Base-by-base conservation (phyloP, 2,888 invertebrate species). In the Spisula solida region DNA sequence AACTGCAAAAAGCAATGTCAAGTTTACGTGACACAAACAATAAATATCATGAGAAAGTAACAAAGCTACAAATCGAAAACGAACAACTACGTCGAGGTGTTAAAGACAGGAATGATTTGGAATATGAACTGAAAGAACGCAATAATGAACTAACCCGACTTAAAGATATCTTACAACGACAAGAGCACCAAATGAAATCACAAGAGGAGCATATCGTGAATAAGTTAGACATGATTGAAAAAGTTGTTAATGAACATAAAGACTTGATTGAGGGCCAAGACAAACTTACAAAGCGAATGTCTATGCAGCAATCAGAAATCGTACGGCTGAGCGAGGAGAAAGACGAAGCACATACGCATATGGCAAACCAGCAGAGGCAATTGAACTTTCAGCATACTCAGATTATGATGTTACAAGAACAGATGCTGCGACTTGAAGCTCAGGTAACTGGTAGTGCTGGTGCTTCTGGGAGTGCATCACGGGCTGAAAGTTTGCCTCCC, bases 1-100 rank as follows among this genome's bases (percentile, higher is more conserved):
- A 94, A 70, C 84, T 94, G 29, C 94, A 94, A 82, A 94, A 94
- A 66, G 93, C 93, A n/a, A 93, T 94, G 93, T 90, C 92, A 10
- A 93, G 87, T 66, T 78, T 94, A 55, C 86, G 93, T 31, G 94
- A 94, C 51, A 93, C 94, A 29, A 94, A 94, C 75, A 94, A 93
- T 82, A 93, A 92, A 82, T 94, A 92, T 51, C 92, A 92, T n/a
- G 93, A 94, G 89, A 93, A 93, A 81, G 93, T 94, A 2, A 93
- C 93, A 29, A 93, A 93, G 81, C 86, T 94, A 51, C 94, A 94
- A 89, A 93, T 94, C 55, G 94, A 94, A 89, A 94, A 93, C 55
- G 93, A 93, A 82, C 92, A 93, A 41, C 79, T 94, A 78, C 81
- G 93, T 29, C 90, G 92, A 81, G 79, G 88, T 14, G 85, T 87